Percentiles rank a stretch among this genome's conserved stretches.
These are phyloP conservation scores for Chydorus sphaericus DNA, from an alignment of 2,888 invertebrate genomes.

Conservation along the genomic window DNA sequence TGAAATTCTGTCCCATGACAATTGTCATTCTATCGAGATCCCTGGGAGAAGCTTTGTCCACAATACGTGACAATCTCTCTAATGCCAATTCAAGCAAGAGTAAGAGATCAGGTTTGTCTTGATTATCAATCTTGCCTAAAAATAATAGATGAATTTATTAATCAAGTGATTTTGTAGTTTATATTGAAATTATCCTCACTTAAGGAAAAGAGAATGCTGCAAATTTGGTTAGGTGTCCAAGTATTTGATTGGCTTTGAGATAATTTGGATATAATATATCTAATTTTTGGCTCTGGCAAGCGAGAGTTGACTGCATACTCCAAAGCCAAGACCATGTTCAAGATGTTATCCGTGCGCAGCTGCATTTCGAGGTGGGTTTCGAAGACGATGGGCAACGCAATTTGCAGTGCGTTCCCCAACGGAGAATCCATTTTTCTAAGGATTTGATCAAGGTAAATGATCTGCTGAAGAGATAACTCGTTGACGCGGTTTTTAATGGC, in stretches of 20 bases:
- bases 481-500: conserved; percentile 45
- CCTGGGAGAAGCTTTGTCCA: neutral
- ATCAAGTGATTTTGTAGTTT: too few species aligned
- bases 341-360: conserved; percentile 24
- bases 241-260: neutral
- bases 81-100: neutral
- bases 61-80: neutral
- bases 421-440: conserved; percentile 38
- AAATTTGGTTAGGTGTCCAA: neutral
- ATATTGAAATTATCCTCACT: too few species aligned
- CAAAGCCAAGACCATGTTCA: conserved; percentile 11
- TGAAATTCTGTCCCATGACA: neutral
- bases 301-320: conserved; percentile 3
- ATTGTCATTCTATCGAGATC: neutral
- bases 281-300: neutral
- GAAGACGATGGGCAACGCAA: conserved; percentile 50
- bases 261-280: neutral
- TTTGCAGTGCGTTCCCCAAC: conserved; percentile 43
- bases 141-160: too few species aligned
- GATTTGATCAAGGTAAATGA: conserved; percentile 45
- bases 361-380: conserved; percentile 44
- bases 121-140: neutral
- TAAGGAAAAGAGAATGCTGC: neutral
- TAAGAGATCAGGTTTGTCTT: neutral
- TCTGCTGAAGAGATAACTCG: conserved; percentile 40